Conservation (phyloP, 2,888 invertebrate species). For the Hylaea fasciaria region DNA sequence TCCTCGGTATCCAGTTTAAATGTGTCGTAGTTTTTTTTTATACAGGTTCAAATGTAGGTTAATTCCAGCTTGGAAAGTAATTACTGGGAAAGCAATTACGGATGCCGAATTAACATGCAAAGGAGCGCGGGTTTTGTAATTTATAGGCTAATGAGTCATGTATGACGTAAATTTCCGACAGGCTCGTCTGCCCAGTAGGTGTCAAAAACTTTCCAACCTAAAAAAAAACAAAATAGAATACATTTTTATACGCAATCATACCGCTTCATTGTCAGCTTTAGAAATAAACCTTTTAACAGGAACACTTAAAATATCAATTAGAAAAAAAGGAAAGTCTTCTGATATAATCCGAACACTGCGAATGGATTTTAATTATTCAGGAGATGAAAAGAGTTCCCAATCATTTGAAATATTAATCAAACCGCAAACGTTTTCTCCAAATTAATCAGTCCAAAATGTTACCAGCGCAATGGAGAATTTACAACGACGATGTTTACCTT, state of each 20-base stretch:
- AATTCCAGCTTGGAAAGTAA: too few species aligned
- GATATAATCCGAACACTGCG: conserved; percentile 3
- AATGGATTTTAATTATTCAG: conserved; percentile 20
- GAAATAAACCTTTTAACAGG: neutral
- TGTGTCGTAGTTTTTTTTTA: too few species aligned
- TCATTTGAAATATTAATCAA: conserved; percentile 21
- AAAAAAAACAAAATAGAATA: too few species aligned
- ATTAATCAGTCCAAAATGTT: neutral
- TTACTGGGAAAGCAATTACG: neutral
- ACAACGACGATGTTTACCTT: neutral
- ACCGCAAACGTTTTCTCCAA: conserved; percentile 13
- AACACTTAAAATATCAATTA: neutral
- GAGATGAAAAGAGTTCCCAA: conserved; percentile 13
- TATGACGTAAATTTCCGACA: too few species aligned
- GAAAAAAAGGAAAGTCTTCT: neutral
- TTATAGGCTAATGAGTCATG: neutral
- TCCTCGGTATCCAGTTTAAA: too few species aligned
- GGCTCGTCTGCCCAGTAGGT: too few species aligned
- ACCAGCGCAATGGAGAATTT: neutral
- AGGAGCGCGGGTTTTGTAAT: neutral
- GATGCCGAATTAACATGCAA: neutral
- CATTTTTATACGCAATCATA: too few species aligned
- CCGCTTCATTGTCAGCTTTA: neutral
- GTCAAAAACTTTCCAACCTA: too few species aligned
- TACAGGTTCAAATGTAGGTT: too few species aligned